A percentile compares a stretch with the other conserved stretches of the same genome.
phyloP scores from a whole-genome alignment of 2,113 vertebrate species.

The Podilymbus podiceps region DNA sequence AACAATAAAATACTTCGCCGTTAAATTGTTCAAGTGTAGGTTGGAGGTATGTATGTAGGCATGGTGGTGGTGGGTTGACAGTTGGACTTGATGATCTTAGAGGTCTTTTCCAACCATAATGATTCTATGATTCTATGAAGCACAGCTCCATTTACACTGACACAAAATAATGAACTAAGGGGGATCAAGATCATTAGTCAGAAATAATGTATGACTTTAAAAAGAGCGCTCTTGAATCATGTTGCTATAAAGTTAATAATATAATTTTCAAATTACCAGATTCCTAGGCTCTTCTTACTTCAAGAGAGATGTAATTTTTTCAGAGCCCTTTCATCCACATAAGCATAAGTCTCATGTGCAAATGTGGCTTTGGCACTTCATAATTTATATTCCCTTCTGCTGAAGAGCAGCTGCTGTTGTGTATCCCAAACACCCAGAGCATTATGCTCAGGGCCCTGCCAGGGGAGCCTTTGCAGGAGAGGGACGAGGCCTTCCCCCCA shows the following conservation, averaged over 20 bases:
- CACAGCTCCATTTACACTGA: background rate
- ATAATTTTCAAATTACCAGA: background rate
- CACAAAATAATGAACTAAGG: background rate
- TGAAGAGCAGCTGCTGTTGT: background rate
- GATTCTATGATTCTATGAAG: background rate
- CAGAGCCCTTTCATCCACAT: background rate
- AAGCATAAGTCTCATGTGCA: background rate
- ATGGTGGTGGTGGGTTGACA: too few species aligned
- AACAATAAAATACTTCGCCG: background rate
- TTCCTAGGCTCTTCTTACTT: background rate
- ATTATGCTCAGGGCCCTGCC: background rate
- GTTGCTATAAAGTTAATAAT: background rate
- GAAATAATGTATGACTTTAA: background rate
- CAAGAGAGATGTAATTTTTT: background rate
- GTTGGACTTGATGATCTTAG: too few species aligned
- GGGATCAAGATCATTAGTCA: slow-evolving; percentile 17
- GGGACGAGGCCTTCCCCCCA: background rate
- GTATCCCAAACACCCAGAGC: background rate
- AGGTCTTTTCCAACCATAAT: too few species aligned
- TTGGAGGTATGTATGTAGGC: background rate
- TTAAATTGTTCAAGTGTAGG: background rate
- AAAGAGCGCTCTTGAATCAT: background rate
- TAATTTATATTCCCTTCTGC: background rate
- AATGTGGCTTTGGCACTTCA: background rate
- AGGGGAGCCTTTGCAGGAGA: background rate